A percentile compares a stretch with the other conserved stretches of the same genome.
Conservation (phyloP, 2,888 invertebrate species). For the Helobdella robusta region DNA sequence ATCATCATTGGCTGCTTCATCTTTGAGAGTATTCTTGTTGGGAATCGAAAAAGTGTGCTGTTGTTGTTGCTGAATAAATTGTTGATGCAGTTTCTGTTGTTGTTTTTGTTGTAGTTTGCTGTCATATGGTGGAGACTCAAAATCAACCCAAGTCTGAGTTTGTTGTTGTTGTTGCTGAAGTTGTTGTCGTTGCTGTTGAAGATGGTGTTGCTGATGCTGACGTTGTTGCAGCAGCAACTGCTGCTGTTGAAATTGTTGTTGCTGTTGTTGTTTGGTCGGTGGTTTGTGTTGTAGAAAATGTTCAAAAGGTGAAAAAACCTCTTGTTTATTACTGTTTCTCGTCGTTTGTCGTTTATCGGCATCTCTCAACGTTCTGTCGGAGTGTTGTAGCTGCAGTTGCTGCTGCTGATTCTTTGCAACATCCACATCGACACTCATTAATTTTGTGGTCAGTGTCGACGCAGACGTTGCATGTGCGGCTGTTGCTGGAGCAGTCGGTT, state of each 20-base stretch:
- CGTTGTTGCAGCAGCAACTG: neutral
- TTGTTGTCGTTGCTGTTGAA: neutral
- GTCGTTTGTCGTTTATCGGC: too few species aligned
- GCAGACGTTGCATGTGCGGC: too few species aligned
- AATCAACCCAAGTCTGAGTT: slow-evolving; percentile 4
- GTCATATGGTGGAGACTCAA: too few species aligned
- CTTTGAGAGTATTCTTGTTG: slow-evolving; percentile 4
- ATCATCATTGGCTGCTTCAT: slow-evolving; percentile 14
- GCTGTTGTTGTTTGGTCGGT: neutral
- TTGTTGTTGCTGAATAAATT: too few species aligned
- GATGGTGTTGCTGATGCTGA: neutral
- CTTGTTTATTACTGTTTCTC: too few species aligned
- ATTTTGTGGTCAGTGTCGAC: neutral
- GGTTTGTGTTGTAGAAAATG: neutral
- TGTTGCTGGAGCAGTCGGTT: too few species aligned
- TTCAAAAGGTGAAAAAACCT: too few species aligned
- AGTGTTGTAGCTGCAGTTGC: neutral
- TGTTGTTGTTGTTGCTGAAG: neutral
- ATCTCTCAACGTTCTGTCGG: slow-evolving; percentile 1
- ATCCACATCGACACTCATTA: neutral
- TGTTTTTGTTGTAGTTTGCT: too few species aligned
- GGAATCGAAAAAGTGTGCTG: too few species aligned
- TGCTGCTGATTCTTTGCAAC: neutral
- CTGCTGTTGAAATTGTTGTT: neutral
- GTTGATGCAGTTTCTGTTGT: too few species aligned